Evolutionary conservation across 2,113 vertebrate genomes (phyloP).

Genomic region (Rhagologus leucostigma): DNA sequence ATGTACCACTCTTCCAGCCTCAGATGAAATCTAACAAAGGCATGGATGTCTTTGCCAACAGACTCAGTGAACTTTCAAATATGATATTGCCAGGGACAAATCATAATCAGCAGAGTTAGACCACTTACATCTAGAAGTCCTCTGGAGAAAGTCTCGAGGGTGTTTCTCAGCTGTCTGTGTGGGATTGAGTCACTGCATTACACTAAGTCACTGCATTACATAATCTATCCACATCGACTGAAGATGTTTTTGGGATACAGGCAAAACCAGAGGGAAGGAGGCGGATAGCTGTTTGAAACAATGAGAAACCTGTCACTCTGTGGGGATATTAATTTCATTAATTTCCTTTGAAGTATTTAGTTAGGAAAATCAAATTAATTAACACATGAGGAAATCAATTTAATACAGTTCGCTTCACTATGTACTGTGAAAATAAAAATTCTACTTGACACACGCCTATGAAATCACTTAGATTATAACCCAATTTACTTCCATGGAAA

Average conservation of each 20-base stretch:
- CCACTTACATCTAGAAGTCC: not conserved
- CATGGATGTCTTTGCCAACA: not conserved
- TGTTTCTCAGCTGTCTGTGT: not conserved
- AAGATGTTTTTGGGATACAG: not conserved
- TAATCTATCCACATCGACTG: not conserved
- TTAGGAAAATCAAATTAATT: constrained; percentile 8
- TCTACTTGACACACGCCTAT: not conserved
- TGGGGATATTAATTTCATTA: not conserved
- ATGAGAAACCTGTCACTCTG: not conserved
- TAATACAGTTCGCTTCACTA: not conserved
- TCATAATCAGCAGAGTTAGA: not conserved
- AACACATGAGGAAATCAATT: not conserved
- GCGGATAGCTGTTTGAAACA: not conserved
- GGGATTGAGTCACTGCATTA: not conserved
- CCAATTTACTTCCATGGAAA: not conserved
- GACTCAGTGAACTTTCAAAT: constrained; percentile 38
- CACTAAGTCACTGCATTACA: not conserved
- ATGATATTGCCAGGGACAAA: constrained; percentile 31
- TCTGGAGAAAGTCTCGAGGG: not conserved
- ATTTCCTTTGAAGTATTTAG: not conserved
- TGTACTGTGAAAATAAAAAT: not conserved
- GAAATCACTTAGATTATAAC: not conserved
- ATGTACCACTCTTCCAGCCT: not conserved
- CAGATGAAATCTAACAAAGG: not conserved
- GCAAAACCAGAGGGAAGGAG: not conserved